phyloP scores from a whole-genome alignment of 1,140 invertebrate species.

The Hypsibius dujardini region DNA sequence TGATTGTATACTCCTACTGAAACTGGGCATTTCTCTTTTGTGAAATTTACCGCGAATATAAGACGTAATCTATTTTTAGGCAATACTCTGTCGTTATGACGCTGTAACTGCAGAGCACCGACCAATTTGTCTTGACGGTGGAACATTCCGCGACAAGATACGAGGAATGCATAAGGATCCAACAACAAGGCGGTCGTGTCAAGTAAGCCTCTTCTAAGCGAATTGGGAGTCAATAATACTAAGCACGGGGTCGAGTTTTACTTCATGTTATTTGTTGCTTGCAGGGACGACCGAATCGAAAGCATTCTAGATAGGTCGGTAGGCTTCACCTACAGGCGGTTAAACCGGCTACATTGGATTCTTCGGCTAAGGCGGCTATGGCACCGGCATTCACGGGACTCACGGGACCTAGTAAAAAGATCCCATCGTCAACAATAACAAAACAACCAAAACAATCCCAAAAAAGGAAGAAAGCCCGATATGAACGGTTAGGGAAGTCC shows the following conservation, averaged over 20 bases:
- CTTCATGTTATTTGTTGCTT: constrained; percentile 20
- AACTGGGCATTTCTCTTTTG: constrained; percentile 17
- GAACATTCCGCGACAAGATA: constrained; percentile 37
- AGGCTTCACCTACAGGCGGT: background rate
- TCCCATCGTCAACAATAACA: too few species aligned
- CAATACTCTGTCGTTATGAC: constrained; percentile 35
- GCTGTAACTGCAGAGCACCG: constrained; percentile 27
- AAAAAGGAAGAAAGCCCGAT: too few species aligned
- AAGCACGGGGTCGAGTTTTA: constrained; percentile 8
- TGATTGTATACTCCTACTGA: constrained; percentile 17
- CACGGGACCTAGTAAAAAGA: background rate
- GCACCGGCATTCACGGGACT: constrained; percentile 17
- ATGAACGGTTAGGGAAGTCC: constrained; percentile 43
- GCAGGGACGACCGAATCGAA: constrained; percentile 37
- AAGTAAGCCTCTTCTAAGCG: constrained; percentile 28
- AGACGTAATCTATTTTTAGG: constrained; percentile 26
- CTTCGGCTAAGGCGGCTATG: constrained; percentile 28
- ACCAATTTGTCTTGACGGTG: constrained; percentile 32
- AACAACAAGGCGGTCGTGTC: constrained; percentile 37
- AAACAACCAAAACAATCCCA: too few species aligned
- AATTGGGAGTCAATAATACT: background rate
- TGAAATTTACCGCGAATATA: too few species aligned
- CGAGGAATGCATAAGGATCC: constrained; percentile 38
- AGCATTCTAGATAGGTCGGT: constrained; percentile 34
- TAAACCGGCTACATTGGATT: constrained; percentile 23